Conservation (phyloP, 2,797 vertebrate genomes). For the Muraenolepis orangiensis region DNA sequence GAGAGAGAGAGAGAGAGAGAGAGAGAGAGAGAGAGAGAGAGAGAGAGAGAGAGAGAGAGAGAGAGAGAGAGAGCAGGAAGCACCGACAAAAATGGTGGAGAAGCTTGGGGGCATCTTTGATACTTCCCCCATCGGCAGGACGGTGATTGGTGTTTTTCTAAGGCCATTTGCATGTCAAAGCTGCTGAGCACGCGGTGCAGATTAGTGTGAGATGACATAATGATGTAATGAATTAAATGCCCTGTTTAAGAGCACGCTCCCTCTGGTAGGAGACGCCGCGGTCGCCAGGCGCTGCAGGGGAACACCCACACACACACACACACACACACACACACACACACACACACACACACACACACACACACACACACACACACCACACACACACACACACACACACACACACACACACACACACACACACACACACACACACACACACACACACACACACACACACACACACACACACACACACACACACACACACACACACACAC, state of each 20-base stretch:
- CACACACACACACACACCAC: too few species aligned
- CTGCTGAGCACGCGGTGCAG: conserved; percentile 82
- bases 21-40: too few species aligned
- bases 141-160: conserved; percentile 87
- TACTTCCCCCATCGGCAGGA: conserved; percentile 84
- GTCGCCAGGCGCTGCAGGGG: neutral
- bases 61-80: neutral
- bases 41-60: too few species aligned
- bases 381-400: too few species aligned
- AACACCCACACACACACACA: neutral
- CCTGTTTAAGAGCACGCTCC: conserved; percentile 76
- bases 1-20: too few species aligned
- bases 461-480: too few species aligned
- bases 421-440: too few species aligned
- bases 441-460: too few species aligned
- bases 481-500: too few species aligned
- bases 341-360: too few species aligned
- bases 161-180: conserved; percentile 95
- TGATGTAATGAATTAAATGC: conserved; percentile 93
- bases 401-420: too few species aligned
- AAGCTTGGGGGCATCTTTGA: conserved; percentile 83
- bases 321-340: too few species aligned
- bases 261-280: conserved; percentile 47
- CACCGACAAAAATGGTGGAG: conserved; percentile 54
- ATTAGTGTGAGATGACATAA: conserved; percentile 94